Percentiles rank a stretch among this genome's conserved stretches.
Conservation (phyloP, 2,888 invertebrate genomes). For the Cryptus viduatorius region DNA sequence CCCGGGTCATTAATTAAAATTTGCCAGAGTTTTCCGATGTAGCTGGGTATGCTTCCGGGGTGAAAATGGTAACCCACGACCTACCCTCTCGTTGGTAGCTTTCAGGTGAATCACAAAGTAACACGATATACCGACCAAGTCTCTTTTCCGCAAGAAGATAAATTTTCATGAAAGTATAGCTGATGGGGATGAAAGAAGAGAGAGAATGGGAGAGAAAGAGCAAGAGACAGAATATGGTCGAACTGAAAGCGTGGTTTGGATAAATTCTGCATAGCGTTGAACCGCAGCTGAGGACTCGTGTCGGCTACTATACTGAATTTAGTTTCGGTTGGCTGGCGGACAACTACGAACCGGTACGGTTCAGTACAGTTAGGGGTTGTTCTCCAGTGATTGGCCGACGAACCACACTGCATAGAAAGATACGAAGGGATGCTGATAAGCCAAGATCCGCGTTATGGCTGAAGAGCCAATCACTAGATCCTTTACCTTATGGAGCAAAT, state of each 20-base stretch:
- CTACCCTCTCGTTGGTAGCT: background rate
- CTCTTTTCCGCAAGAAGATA: slow-evolving; percentile 21
- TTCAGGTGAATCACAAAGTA: slow-evolving; percentile 40
- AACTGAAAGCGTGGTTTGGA: background rate
- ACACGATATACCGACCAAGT: slow-evolving; percentile 29
- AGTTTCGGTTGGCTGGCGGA: background rate
- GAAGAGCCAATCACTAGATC: slow-evolving; percentile 11
- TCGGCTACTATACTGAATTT: background rate
- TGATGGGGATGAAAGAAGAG: background rate
- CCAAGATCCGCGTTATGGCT: background rate
- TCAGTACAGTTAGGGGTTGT: background rate
- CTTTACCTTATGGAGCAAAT: slow-evolving; percentile 53
- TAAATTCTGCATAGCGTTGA: slow-evolving; percentile 12
- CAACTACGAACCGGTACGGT: background rate
- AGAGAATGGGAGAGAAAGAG: background rate
- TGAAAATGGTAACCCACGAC: slow-evolving; percentile 5
- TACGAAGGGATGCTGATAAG: background rate
- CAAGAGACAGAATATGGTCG: background rate
- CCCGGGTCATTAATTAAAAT: slow-evolving; percentile 58
- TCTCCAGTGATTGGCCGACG: background rate
- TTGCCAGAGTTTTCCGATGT: slow-evolving; percentile 30
- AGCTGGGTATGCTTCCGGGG: slow-evolving; percentile 10
- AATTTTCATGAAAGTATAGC: slow-evolving; percentile 22
- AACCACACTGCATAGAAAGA: background rate
- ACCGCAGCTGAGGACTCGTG: slow-evolving; percentile 5